Evolutionary conservation across 2,113 vertebrate species (phyloP).

Genomic region (Neolamprologus devosi): DNA sequence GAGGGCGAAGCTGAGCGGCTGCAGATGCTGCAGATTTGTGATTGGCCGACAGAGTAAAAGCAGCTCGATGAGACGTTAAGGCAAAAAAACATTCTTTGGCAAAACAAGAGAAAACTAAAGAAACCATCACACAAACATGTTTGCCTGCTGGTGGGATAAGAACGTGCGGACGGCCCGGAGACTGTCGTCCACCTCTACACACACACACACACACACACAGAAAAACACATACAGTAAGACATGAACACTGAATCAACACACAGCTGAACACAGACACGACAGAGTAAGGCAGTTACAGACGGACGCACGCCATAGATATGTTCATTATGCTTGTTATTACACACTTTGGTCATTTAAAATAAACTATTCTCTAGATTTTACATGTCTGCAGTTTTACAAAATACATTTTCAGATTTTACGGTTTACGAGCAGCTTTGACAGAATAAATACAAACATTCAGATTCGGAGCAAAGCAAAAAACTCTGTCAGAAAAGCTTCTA

Average conservation of each 20-base stretch:
- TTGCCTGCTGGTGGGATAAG: not conserved
- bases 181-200: not conserved
- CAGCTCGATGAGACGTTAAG: not conserved
- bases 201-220: not conserved
- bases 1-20: not conserved
- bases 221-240: not conserved
- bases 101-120: not conserved
- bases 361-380: not conserved
- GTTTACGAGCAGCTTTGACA: not conserved
- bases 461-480: not conserved
- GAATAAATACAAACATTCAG: not conserved
- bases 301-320: constrained; percentile 9
- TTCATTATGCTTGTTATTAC: not conserved
- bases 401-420: not conserved
- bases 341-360: constrained; percentile 45
- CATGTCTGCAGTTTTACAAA: constrained; percentile 6
- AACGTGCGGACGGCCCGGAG: not conserved
- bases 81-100: not conserved
- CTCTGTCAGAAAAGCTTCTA: not conserved
- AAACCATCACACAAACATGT: not conserved
- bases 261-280: not conserved
- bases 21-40: not conserved
- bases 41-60: not conserved
- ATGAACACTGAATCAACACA: not conserved
- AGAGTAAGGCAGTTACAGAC: constrained; percentile 1